Percentiles rank a stretch among this genome's conserved stretches.
Evolutionary conservation across 2,113 vertebrate genomes (phyloP).

Genomic region (Sander lucioperca): DNA sequence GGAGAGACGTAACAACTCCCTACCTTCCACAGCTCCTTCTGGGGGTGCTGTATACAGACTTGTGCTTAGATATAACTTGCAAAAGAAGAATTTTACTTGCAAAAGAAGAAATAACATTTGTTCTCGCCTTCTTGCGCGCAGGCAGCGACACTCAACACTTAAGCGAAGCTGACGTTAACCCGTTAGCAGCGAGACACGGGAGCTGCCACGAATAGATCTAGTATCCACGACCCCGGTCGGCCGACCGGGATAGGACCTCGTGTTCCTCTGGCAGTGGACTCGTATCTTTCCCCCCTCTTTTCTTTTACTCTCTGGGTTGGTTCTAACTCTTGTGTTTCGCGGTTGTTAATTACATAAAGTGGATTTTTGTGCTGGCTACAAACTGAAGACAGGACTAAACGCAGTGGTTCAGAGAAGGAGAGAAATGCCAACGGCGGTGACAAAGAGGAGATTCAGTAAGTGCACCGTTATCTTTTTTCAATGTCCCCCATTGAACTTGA

Average conservation of each 20-base stretch:
- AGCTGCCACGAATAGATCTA: constrained; percentile 72
- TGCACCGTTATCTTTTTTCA: constrained; percentile 53
- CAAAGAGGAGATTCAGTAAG: constrained; percentile 82
- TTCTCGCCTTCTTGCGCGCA: constrained; percentile 7
- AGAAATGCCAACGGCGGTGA: constrained; percentile 81
- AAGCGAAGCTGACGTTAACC: constrained; percentile 58
- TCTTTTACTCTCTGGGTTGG: constrained; percentile 18
- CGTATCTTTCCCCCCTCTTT: constrained; percentile 15
- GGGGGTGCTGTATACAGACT: constrained; percentile 21
- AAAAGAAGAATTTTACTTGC: constrained; percentile 25
- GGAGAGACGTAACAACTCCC: constrained; percentile 44
- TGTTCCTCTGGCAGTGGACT: constrained; percentile 64
- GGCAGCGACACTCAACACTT: constrained; percentile 49
- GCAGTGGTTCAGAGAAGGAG: constrained; percentile 56
- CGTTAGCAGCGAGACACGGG: constrained; percentile 41
- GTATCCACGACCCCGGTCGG: constrained; percentile 59
- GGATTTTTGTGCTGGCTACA: constrained; percentile 72
- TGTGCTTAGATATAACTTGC: constrained; percentile 43
- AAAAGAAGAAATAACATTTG: constrained; percentile 18
- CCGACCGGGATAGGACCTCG: constrained; percentile 73
- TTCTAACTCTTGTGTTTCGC: constrained; percentile 40
- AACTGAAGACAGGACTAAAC: constrained; percentile 67
- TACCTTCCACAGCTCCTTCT: constrained; percentile 52
- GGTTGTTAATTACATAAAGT: constrained; percentile 59
- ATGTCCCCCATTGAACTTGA: constrained; percentile 59